Evolutionary conservation across 2,113 vertebrate species (phyloP).

Genomic region (Larimichthys polyactis): DNA sequence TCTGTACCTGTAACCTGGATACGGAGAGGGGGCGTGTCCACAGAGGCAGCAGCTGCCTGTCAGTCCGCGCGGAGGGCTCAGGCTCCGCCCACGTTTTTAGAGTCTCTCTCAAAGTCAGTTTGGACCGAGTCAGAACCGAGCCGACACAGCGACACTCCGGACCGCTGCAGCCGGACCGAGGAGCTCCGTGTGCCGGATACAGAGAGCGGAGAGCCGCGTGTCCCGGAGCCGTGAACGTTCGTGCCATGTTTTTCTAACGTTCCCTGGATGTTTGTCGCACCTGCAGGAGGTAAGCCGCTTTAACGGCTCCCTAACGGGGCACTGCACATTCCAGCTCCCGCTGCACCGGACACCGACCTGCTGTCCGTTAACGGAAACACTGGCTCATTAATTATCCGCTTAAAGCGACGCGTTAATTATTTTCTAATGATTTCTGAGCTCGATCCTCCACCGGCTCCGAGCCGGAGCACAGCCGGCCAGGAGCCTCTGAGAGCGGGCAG

Average conservation of each 20-base stretch:
- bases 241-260: conserved; percentile 61
- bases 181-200: background rate
- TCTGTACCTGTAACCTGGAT: background rate
- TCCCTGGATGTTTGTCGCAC: conserved; percentile 20
- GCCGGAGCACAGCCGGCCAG: background rate
- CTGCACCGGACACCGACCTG: background rate
- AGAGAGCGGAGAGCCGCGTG: accelerated
- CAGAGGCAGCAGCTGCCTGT: conserved; percentile 12
- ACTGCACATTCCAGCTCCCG: background rate
- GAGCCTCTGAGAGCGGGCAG: background rate
- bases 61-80: background rate
- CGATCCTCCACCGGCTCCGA: conserved; percentile 19
- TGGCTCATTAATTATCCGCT: background rate
- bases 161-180: background rate
- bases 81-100: no score
- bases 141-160: no score
- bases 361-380: background rate
- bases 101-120: conserved; percentile 26
- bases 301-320: background rate
- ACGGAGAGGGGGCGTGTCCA: background rate
- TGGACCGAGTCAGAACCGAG: background rate
- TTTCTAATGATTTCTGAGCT: background rate
- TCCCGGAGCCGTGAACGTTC: background rate
- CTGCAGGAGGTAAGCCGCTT: conserved; percentile 67
- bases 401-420: background rate